phyloP scores from a whole-genome alignment of 2,888 invertebrate species.

The Harpalus rufipes region DNA sequence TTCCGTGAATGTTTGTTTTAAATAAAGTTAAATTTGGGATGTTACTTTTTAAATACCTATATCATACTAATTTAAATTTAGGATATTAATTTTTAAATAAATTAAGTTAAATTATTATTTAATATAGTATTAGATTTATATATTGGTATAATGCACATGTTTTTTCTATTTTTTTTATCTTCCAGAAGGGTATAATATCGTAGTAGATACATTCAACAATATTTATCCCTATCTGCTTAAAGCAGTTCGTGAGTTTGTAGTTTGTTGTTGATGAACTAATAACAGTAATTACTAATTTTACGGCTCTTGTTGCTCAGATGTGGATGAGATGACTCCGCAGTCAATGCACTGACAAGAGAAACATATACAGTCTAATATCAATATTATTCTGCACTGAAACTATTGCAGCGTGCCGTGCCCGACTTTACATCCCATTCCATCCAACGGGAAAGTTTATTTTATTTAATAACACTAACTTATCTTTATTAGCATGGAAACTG shows the following conservation, averaged over 20 bases:
- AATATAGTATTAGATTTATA: too few species aligned
- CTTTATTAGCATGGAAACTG: neutral
- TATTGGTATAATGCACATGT: neutral
- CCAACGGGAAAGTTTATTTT: neutral
- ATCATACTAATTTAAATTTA: too few species aligned
- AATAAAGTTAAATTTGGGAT: too few species aligned
- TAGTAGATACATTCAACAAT: neutral
- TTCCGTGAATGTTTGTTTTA: too few species aligned
- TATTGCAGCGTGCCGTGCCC: neutral
- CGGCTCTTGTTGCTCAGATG: slow-evolving; percentile 21
- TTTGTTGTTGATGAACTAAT: slow-evolving; percentile 55
- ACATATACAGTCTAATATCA: slow-evolving; percentile 8
- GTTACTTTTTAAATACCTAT: too few species aligned
- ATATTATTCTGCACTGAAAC: slow-evolving; percentile 25
- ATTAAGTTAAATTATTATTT: too few species aligned
- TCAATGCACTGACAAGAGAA: slow-evolving; percentile 8
- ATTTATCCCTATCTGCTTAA: slow-evolving; percentile 4
- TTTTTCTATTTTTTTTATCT: neutral
- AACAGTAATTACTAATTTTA: slow-evolving; percentile 37
- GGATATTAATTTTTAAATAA: too few species aligned
- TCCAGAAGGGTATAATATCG: neutral
- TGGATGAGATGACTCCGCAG: slow-evolving; percentile 11
- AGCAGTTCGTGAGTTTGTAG: slow-evolving; percentile 29
- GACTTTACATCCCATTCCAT: neutral
- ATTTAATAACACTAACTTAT: slow-evolving; percentile 18